Conservation (phyloP, 2,888 invertebrate genomes). For the Apoderus coryli region DNA sequence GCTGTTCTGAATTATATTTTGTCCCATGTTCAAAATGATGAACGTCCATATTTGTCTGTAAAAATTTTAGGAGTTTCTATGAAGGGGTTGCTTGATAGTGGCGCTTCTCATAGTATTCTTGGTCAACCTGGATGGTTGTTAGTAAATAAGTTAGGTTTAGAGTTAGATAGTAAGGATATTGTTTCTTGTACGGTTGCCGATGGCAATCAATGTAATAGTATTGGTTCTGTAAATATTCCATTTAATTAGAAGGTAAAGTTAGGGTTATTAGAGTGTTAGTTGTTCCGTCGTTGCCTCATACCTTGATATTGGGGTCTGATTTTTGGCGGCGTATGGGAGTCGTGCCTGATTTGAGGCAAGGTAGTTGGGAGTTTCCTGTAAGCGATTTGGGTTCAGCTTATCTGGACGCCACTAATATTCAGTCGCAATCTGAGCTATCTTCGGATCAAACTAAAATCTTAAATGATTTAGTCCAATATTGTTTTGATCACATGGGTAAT, state of each 20-base stretch:
- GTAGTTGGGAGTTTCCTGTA: too few species aligned
- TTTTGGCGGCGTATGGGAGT: too few species aligned
- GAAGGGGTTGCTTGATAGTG: slow-evolving; percentile 6
- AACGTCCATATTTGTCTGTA: slow-evolving; percentile 10
- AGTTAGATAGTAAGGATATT: neutral
- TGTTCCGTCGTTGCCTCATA: too few species aligned
- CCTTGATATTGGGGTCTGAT: too few species aligned
- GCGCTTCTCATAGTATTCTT: slow-evolving; percentile 5
- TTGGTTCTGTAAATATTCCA: too few species aligned
- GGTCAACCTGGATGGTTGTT: slow-evolving; percentile 3
- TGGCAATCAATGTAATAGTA: slow-evolving; percentile 3
- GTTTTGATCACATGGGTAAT: slow-evolving; percentile 7
- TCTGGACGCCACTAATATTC: too few species aligned
- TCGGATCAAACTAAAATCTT: slow-evolving; percentile 1
- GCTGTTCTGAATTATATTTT: too few species aligned
- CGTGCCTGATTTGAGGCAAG: too few species aligned
- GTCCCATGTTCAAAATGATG: slow-evolving; percentile 9
- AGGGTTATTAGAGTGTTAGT: too few species aligned
- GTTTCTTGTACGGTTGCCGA: slow-evolving; percentile 6
- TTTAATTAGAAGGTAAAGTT: too few species aligned
- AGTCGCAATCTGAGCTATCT: slow-evolving; percentile 3
- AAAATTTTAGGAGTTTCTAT: slow-evolving; percentile 7
- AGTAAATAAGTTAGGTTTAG: slow-evolving; percentile 1
- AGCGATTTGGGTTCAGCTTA: too few species aligned
- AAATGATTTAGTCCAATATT: slow-evolving; percentile 2